A percentile compares a stretch with the other conserved stretches of the same genome.
Evolutionary conservation across 2,888 invertebrate genomes (phyloP).

Genomic region (Athripsodes cinereus): DNA sequence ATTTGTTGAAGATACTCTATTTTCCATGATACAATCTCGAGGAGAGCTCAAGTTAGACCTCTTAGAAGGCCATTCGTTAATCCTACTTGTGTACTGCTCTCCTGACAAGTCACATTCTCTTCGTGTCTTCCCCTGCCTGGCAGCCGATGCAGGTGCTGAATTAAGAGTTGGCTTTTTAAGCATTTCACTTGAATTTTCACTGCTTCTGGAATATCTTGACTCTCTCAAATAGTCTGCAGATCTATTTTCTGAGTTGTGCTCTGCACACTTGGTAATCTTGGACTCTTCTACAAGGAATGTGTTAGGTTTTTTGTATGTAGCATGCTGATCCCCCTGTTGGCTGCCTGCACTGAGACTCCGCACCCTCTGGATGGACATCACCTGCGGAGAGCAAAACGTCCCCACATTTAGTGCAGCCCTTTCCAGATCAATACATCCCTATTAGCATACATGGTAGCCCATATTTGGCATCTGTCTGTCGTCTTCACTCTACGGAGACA

Average conservation of each 20-base stretch:
- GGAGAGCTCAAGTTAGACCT: not conserved
- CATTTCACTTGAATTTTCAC: not conserved
- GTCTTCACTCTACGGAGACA: too few relatives aligned
- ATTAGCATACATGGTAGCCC: not conserved
- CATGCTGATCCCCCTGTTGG: slow-evolving; percentile 12
- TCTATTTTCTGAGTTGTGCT: not conserved
- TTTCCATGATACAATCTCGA: slow-evolving; percentile 38
- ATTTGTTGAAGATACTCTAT: slow-evolving; percentile 44
- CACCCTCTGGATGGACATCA: slow-evolving; percentile 2
- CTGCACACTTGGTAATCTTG: not conserved
- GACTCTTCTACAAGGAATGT: not conserved
- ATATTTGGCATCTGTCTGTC: not conserved
- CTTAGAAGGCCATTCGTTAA: not conserved
- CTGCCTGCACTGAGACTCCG: slow-evolving; percentile 39
- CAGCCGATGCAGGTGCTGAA: not conserved
- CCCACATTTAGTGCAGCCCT: slow-evolving; percentile 12
- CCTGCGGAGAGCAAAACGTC: slow-evolving; percentile 17
- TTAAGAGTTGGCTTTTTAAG: not conserved
- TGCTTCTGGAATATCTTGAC: not conserved
- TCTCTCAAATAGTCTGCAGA: not conserved
- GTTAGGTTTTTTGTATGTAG: not conserved
- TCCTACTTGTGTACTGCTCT: not conserved
- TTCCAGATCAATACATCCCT: not conserved
- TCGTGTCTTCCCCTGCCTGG: not conserved
- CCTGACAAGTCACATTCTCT: not conserved